Base-by-base conservation (phyloP, 2,888 invertebrate species). In the Andrena trimmerana region DNA sequence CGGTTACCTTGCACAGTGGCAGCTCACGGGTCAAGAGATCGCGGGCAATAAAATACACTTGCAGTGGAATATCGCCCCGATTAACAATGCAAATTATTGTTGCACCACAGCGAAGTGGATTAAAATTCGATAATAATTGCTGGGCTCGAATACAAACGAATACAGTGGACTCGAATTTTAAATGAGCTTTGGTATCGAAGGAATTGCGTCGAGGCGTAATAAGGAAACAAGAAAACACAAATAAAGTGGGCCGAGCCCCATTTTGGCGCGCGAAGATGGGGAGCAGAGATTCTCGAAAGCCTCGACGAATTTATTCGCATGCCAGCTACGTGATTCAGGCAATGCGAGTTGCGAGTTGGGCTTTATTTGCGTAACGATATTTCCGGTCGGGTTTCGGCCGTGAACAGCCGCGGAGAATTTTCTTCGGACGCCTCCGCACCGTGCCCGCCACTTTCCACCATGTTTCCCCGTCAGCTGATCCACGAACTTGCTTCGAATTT, bases 261-360 rank as follows among this genome's bases (percentile, higher is more conserved):
- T 78, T 79, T 87, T 82, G 87, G 87, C 85, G 29, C 54, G 70
- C 29, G 50, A 71, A 10, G 52, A 66, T 50, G 42, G 65, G 16
- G 59, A 72, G 42, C 68, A 29, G 69, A 69, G 42, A 74, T 78
- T 68, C 80, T 59, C 65, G 76, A 85, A 80, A 88, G 73, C 54
- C 74, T 69, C 74, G 73, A 52, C 72, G 78, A 66, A 77, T 87
- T 73, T 79, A 79, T 83, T 82, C 73, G 80, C 87, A 63, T 88
- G 74, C 89, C 88, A 84, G 72, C 29, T 27, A 27, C 57, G 33
- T 89, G 88, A 89, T 52, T 89, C 88, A 88, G 31, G 52, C 63
- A 31, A 31, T 71, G 62, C 75, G 70, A 70, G 67, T 83, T 78
- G 75, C 69, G 66, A 69, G 65, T 68, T 81, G 65, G 57, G 63